Conservation (phyloP, 2,113 vertebrate genomes). For the Aix galericulata region DNA sequence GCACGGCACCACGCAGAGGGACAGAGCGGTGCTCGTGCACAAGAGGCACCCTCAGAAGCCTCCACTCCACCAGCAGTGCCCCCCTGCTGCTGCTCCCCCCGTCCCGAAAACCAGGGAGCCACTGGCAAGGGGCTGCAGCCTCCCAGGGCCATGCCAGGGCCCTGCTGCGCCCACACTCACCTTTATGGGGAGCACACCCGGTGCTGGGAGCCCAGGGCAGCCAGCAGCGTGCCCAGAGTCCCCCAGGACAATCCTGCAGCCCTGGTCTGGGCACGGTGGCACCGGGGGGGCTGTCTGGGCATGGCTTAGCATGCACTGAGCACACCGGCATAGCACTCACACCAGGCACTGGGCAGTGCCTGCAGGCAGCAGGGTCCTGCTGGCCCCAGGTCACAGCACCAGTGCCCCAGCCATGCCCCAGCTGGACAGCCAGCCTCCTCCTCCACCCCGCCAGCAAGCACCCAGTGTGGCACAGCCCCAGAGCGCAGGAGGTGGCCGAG, state of each 20-base stretch:
- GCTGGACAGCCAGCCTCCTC: too few relatives aligned
- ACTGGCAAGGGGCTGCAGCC: rapidly evolving
- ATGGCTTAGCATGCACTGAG: too few relatives aligned
- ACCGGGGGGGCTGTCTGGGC: too few relatives aligned
- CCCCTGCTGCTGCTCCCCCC: not conserved
- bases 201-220: not conserved
- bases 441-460: rapidly evolving
- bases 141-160: not conserved
- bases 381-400: too few relatives aligned
- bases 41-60: not conserved
- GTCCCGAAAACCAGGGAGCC: not conserved
- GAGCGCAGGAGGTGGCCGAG: not conserved
- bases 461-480: rapidly evolving
- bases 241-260: rapidly evolving
- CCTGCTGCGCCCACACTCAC: not conserved
- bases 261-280: not conserved
- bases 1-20: too few relatives aligned
- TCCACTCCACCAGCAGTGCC: not conserved
- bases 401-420: too few relatives aligned
- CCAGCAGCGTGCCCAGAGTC: too few relatives aligned
- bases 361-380: not conserved
- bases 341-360: too few relatives aligned
- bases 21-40: rapidly evolving
- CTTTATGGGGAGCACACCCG: not conserved
- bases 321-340: too few relatives aligned